Evolutionary conservation across 2,888 invertebrate genomes (phyloP).

Genomic region (Odontocerum albicorne): DNA sequence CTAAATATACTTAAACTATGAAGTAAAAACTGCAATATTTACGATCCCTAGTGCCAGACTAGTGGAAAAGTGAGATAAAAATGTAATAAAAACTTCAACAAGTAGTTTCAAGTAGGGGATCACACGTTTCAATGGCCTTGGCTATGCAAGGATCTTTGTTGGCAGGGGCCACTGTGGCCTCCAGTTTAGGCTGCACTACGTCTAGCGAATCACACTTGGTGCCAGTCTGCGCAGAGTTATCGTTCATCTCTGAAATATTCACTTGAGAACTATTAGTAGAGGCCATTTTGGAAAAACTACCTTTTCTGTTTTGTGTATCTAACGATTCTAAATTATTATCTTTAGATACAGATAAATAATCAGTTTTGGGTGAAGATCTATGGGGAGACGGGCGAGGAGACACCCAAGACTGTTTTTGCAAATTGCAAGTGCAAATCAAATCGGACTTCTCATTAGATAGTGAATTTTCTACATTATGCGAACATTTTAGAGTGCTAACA

Average conservation of each 20-base stretch:
- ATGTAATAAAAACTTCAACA: slow-evolving; percentile 40
- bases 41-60: slow-evolving; percentile 17
- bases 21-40: slow-evolving; percentile 17
- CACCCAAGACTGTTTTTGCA: slow-evolving; percentile 16
- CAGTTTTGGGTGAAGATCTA: slow-evolving; percentile 21
- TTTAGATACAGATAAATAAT: slow-evolving; percentile 22
- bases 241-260: not conserved
- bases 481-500: slow-evolving; percentile 17
- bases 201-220: slow-evolving; percentile 4
- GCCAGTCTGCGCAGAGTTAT: slow-evolving; percentile 3
- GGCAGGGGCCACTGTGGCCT: not conserved
- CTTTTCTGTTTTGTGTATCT: slow-evolving; percentile 16
- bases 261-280: slow-evolving; percentile 11
- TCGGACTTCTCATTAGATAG: slow-evolving; percentile 19
- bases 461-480: slow-evolving; percentile 16
- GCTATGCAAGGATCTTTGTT: slow-evolving; percentile 1
- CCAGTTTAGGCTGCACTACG: not conserved
- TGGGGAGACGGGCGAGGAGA: slow-evolving; percentile 31
- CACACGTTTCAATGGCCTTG: slow-evolving; percentile 33
- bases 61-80: slow-evolving; percentile 12
- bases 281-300: slow-evolving; percentile 15
- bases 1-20: slow-evolving; percentile 13
- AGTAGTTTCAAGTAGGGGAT: slow-evolving; percentile 47
- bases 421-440: slow-evolving; percentile 27
- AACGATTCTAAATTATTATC: slow-evolving; percentile 15